Conservation (phyloP, 2,113 vertebrate genomes). For the Chloebia gouldiae region DNA sequence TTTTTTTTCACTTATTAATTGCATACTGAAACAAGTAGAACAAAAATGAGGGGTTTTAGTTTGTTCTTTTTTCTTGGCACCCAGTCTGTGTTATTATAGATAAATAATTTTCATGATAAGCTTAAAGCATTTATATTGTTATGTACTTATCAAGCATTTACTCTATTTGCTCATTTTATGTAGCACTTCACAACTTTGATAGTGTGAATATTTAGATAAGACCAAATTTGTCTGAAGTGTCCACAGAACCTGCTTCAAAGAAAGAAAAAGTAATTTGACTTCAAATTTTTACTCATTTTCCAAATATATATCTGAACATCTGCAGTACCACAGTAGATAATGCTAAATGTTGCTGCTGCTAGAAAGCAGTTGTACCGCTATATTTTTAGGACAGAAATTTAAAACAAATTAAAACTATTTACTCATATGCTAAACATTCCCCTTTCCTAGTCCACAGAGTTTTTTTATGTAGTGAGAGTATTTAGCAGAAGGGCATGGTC, state of each 20-base stretch:
- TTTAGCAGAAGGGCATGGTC: background rate
- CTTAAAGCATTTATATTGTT: constrained; percentile 35
- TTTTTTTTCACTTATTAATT: background rate
- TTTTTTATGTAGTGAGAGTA: background rate
- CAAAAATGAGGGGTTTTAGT: background rate
- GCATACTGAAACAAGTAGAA: background rate
- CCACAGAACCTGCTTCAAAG: constrained; percentile 28
- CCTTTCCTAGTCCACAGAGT: background rate
- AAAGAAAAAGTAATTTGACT: background rate
- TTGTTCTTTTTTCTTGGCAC: constrained; percentile 14
- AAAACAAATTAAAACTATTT: background rate
- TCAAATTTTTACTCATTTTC: constrained; percentile 7
- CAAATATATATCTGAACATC: background rate
- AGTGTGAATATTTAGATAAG: constrained; percentile 57
- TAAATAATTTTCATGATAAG: constrained; percentile 48
- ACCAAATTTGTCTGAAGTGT: constrained; percentile 15
- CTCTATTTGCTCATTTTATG: constrained; percentile 5
- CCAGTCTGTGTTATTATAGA: constrained; percentile 24
- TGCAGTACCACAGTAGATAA: background rate
- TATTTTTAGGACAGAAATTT: background rate
- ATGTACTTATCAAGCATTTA: constrained; percentile 30
- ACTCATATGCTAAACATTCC: background rate
- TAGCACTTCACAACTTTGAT: constrained; percentile 44
- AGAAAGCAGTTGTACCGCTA: background rate
- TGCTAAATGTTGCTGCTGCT: background rate